A percentile compares a stretch with the other conserved stretches of the same genome.
These are phyloP conservation scores for Panorpa germanica DNA, from an alignment of 2,888 invertebrate genomes.

Conservation along the genomic window DNA sequence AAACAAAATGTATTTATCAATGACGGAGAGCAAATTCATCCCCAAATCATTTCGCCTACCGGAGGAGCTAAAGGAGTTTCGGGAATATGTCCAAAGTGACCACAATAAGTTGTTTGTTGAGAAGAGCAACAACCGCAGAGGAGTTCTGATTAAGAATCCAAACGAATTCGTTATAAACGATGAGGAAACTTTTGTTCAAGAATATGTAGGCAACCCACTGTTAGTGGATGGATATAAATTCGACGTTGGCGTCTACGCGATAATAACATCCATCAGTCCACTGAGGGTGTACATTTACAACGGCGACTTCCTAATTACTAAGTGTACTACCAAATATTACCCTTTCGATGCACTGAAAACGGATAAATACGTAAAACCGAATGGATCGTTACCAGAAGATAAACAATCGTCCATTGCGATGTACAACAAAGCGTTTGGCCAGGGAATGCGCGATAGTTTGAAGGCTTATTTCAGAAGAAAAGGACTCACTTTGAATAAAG, in stretches of 20 bases:
- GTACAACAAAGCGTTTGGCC: constrained; percentile 49
- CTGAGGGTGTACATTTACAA: constrained; percentile 75
- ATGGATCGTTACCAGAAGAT: constrained; percentile 91
- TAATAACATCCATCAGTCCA: constrained; percentile 80
- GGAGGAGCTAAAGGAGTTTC: constrained; percentile 43
- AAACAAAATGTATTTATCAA: constrained; percentile 79
- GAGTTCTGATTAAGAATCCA: constrained; percentile 55
- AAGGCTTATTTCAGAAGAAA: constrained; percentile 49
- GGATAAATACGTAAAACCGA: constrained; percentile 86
- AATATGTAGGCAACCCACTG: constrained; percentile 74
- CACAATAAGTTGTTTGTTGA: constrained; percentile 65
- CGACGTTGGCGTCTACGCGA: constrained; percentile 90
- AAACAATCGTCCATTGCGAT: constrained; percentile 60
- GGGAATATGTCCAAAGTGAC: constrained; percentile 43
- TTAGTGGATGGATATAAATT: constrained; percentile 88
- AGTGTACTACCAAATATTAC: constrained; percentile 74
- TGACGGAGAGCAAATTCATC: constrained; percentile 55
- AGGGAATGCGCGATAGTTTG: constrained; percentile 73
- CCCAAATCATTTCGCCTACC: constrained; percentile 83
- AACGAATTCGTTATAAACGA: constrained; percentile 49
- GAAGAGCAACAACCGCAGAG: constrained; percentile 82
- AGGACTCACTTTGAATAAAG: constrained; percentile 46
- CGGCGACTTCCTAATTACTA: constrained; percentile 77
- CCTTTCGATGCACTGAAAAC: constrained; percentile 66
- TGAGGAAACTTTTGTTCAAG: constrained; percentile 75